phyloP scores from a whole-genome alignment of 2,113 vertebrate genomes.

The Podiceps cristatus region DNA sequence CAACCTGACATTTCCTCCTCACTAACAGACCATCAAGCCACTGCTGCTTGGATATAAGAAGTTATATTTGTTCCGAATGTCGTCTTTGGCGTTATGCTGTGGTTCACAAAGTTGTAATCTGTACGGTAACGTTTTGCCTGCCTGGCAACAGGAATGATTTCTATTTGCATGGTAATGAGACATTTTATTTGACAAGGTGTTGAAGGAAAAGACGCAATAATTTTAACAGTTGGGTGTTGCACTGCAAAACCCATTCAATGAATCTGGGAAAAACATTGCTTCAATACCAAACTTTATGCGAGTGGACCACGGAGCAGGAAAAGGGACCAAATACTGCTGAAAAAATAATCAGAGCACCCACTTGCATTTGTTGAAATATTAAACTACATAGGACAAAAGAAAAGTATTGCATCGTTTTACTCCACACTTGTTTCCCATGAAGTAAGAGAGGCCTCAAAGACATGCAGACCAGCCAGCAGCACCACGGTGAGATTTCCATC shows the following conservation, averaged over 20 bases:
- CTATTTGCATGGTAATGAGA: constrained; percentile 70
- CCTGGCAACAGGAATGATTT: constrained; percentile 6
- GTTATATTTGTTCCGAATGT: neutral
- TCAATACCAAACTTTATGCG: neutral
- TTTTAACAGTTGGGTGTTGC: constrained; percentile 40
- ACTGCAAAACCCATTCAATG: neutral
- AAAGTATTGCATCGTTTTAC: neutral
- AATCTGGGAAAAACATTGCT: neutral
- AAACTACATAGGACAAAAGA: neutral
- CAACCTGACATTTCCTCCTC: constrained; percentile 5
- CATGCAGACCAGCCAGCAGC: neutral
- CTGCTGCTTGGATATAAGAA: neutral
- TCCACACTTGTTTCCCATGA: neutral
- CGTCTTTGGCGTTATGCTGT: neutral
- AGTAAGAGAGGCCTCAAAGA: neutral
- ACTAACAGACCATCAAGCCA: neutral
- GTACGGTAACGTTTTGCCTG: neutral
- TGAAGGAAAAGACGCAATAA: constrained; percentile 55
- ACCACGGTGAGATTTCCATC: neutral
- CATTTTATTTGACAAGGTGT: constrained; percentile 59
- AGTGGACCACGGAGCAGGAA: neutral
- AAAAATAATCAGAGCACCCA: neutral
- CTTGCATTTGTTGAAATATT: neutral
- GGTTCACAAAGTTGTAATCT: neutral
- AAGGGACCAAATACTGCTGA: neutral